These are phyloP conservation scores for Caenorhabditis afra DNA, from an alignment of 2,888 invertebrate species.

Conservation along the genomic window DNA sequence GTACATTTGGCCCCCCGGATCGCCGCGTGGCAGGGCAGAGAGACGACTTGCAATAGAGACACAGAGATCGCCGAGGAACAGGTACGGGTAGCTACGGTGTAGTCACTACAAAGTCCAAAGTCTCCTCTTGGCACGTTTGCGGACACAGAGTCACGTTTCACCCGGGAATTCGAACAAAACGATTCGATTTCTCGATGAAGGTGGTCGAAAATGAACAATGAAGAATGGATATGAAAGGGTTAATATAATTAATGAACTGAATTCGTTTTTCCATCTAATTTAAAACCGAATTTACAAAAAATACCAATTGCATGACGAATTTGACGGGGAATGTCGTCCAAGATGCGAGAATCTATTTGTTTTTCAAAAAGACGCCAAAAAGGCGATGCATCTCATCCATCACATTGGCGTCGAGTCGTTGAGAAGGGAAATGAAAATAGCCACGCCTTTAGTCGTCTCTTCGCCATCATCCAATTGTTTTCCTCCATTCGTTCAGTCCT, in stretches of 20 bases:
- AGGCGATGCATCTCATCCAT: slow-evolving; percentile 5
- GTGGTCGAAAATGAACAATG: no score
- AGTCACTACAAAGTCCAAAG: slow-evolving; percentile 46
- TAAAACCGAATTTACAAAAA: not conserved
- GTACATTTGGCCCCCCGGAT: not conserved
- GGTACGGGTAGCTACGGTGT: slow-evolving; percentile 27
- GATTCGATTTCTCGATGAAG: no score
- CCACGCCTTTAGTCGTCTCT: slow-evolving; percentile 2
- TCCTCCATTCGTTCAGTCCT: not conserved
- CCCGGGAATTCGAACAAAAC: not conserved
- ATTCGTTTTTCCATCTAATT: not conserved
- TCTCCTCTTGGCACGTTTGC: slow-evolving; percentile 3
- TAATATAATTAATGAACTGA: not conserved
- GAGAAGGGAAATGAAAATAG: slow-evolving; percentile 6
- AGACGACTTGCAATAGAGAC: slow-evolving; percentile 22
- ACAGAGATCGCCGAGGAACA: slow-evolving; percentile 4
- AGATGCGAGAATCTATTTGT: no score
- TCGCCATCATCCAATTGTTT: slow-evolving; percentile 1
- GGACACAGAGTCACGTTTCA: not conserved
- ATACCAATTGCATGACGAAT: no score
- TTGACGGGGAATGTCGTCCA: no score
- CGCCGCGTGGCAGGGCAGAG: slow-evolving; percentile 17
- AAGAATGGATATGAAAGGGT: no score
- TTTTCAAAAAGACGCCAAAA: not conserved
- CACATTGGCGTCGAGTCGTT: slow-evolving; percentile 7